These are phyloP conservation scores for Haliclystus octoradiatus DNA, from an alignment of 30 jellyfish, hydroid and myxozoan species.

Conservation along the genomic window DNA sequence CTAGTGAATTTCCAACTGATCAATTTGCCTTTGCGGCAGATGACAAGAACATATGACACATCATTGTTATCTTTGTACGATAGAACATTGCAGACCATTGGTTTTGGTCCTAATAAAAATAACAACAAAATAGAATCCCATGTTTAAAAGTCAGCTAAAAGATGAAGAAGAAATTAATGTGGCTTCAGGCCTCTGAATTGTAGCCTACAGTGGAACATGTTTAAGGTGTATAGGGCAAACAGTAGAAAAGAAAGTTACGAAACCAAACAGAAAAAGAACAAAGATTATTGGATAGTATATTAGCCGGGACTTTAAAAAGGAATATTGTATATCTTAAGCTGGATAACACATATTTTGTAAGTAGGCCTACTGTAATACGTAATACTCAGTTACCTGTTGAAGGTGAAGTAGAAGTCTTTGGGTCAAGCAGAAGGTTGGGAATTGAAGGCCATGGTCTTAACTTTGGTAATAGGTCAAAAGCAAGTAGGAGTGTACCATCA, in stretches of 20 bases:
- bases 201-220: too few relatives aligned
- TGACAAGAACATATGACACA: conserved; percentile 17
- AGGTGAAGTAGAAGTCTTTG: conserved; percentile 17
- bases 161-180: too few relatives aligned
- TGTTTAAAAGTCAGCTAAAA: not conserved
- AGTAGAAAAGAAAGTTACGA: not conserved
- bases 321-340: not conserved
- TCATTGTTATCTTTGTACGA: not conserved
- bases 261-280: not conserved
- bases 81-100: conserved; percentile 8
- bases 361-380: too few relatives aligned
- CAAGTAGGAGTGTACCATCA: conserved; percentile 45
- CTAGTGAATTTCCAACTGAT: conserved; percentile 52
- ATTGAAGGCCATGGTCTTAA: conserved; percentile 57
- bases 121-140: not conserved
- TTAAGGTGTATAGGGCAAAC: too few relatives aligned
- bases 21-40: conserved; percentile 49
- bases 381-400: not conserved
- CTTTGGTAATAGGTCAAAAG: conserved; percentile 75
- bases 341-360: conserved; percentile 5
- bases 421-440: conserved; percentile 12
- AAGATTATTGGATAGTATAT: too few relatives aligned
- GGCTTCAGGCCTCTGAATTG: too few relatives aligned
- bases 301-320: not conserved
- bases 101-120: not conserved